A percentile compares a stretch with the other conserved stretches of the same genome.
phyloP scores from a whole-genome alignment of 2,888 invertebrate species.

The Synergus laeviventris region DNA sequence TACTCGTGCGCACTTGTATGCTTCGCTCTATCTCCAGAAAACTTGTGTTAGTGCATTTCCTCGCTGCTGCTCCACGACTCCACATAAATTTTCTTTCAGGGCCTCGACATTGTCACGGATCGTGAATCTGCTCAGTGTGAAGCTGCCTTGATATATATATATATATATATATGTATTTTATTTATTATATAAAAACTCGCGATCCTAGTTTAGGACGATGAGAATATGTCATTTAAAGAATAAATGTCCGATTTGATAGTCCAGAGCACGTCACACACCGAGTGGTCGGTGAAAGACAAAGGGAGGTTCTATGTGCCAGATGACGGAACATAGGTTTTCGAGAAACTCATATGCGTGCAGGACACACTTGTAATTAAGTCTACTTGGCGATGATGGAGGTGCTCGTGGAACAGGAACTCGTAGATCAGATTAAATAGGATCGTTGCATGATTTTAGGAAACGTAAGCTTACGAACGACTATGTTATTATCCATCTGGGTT shows the following conservation, averaged over 20 bases:
- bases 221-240: conserved; percentile 21
- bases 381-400: conserved; percentile 32
- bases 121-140: conserved; percentile 48
- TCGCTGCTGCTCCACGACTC: conserved; percentile 43
- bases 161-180: background rate
- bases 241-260: conserved; percentile 24
- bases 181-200: too few relatives aligned
- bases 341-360: conserved; percentile 38
- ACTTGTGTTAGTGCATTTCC: conserved; percentile 28
- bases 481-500: conserved; percentile 29
- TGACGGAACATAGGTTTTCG: conserved; percentile 28
- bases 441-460: conserved; percentile 37
- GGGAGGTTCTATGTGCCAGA: conserved; percentile 33
- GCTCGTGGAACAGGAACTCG: conserved; percentile 33
- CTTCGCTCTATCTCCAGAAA: background rate
- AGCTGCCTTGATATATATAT: conserved; percentile 27
- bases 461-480: background rate
- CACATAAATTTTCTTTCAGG: conserved; percentile 60
- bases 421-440: conserved; percentile 37
- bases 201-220: too few relatives aligned
- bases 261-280: background rate
- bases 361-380: conserved; percentile 37
- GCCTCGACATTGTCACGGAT: conserved; percentile 57
- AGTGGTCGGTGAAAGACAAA: conserved; percentile 38
- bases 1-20: conserved; percentile 36